These are phyloP conservation scores for Orientallactaga bullata DNA, from an alignment of 2,113 vertebrate genomes.

Conservation along the genomic window DNA sequence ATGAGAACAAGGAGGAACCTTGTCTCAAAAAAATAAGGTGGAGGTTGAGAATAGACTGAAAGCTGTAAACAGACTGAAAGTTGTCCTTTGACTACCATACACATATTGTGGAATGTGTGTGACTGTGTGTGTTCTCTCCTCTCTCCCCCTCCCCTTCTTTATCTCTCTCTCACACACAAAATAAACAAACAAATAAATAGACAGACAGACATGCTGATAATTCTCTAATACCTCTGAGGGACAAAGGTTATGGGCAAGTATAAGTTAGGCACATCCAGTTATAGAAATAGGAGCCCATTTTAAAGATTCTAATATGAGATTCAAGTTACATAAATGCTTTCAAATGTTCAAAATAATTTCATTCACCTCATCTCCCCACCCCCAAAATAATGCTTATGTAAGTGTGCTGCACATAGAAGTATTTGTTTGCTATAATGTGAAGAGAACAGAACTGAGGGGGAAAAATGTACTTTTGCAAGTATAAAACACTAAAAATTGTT, in stretches of 20 bases:
- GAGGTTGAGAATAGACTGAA: too few species aligned
- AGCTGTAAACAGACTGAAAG: too few species aligned
- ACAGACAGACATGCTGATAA: not conserved
- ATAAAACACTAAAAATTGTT: not conserved
- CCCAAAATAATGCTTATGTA: not conserved
- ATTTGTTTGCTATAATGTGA: conserved; percentile 48
- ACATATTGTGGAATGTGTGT: too few species aligned
- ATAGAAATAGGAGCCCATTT: conserved; percentile 54
- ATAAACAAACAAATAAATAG: too few species aligned
- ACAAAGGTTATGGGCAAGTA: not conserved
- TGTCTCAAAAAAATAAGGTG: too few species aligned
- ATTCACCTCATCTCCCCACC: not conserved
- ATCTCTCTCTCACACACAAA: too few species aligned
- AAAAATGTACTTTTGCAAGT: conserved; percentile 6
- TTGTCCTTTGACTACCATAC: too few species aligned
- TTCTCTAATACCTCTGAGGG: not conserved
- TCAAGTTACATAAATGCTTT: conserved; percentile 68
- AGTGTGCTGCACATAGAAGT: conserved; percentile 56
- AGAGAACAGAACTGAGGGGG: conserved; percentile 18
- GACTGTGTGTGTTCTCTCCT: too few species aligned
- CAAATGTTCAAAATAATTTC: conserved; percentile 60
- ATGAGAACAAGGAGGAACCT: too few species aligned
- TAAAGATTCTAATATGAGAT: conserved; percentile 54
- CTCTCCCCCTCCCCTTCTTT: too few species aligned
- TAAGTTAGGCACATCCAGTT: conserved; percentile 55